A percentile compares a stretch with the other conserved stretches of the same genome.
phyloP scores from a whole-genome alignment of 2,113 vertebrate genomes.

The Erinaceus europaeus region DNA sequence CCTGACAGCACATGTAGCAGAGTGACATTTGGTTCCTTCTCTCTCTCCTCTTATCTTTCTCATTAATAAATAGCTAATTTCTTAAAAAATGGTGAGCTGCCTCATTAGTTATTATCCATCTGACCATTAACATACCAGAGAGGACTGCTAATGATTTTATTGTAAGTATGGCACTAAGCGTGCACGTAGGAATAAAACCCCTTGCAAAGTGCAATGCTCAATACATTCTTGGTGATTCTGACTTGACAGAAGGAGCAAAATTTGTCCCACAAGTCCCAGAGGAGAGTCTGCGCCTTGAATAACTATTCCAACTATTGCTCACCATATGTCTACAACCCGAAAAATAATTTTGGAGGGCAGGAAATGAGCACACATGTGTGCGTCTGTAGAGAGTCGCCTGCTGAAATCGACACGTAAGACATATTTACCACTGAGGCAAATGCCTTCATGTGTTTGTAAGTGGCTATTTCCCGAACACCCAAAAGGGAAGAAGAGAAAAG shows the following conservation, averaged over 20 bases:
- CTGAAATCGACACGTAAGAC: slow-evolving; percentile 68
- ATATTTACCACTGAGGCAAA: slow-evolving; percentile 68
- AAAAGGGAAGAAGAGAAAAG: slow-evolving; percentile 61
- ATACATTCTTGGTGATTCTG: slow-evolving; percentile 37
- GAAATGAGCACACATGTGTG: slow-evolving; percentile 77
- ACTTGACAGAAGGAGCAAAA: slow-evolving; percentile 69
- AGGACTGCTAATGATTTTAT: slow-evolving; percentile 32
- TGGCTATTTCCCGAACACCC: slow-evolving; percentile 70
- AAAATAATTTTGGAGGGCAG: slow-evolving; percentile 73
- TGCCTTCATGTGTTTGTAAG: slow-evolving; percentile 71
- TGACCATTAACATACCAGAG: background rate
- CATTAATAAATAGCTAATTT: slow-evolving; percentile 40
- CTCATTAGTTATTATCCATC: slow-evolving; percentile 54
- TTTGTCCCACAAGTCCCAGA: slow-evolving; percentile 68
- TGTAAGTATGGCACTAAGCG: background rate
- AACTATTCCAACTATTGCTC: slow-evolving; percentile 74
- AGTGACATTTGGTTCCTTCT: too few species aligned
- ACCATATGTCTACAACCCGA: slow-evolving; percentile 73
- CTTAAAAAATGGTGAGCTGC: slow-evolving; percentile 43
- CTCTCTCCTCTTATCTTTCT: too few species aligned
- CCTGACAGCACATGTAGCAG: too few species aligned
- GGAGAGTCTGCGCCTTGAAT: slow-evolving; percentile 70
- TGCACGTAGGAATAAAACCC: background rate
- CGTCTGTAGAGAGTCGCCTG: slow-evolving; percentile 65
- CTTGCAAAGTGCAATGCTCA: background rate